Evolutionary conservation across 2,113 vertebrate genomes (phyloP), one percentile per base, ranked within the genome.

Genomic region (Oryzias woworae): DNA sequence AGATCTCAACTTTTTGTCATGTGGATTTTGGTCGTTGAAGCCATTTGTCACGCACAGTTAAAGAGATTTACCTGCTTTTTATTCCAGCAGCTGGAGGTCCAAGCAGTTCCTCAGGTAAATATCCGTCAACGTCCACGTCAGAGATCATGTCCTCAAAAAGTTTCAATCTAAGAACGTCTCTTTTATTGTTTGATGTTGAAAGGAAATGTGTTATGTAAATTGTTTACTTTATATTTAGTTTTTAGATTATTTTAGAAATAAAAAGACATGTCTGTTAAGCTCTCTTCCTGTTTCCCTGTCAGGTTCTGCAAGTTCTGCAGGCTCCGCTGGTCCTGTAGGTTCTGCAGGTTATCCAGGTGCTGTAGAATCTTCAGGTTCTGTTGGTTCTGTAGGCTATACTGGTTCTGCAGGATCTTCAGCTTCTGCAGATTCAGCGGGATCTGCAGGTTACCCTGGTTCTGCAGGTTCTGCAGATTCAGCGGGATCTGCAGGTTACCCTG

Each of bases 21-120:
- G 31, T 56, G 18, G 6, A 16, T 56, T 43, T 14, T 22, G 7
- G 5, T 17, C n/a, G 23, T 17, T 58, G 2, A 55, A 48, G 42
- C 16, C 15, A 7, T 8, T 12, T 57, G 15, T 16, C 7, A 52
- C 10, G 18, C 53, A 0, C 15, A 45, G 41, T 6, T 15, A 6
- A 45, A n/a, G 31, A 44, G 2, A 26, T n/a, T 5, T 54, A 31
- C 48, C 16, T 53, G 16, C 14, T 60, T 63, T 42, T 4, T 45
- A 36, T 48, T 44, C 26, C 42, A 55, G 50, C 63, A 46, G 69
- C 22, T 54, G 66, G 50, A 62, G 23, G 23, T 56, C 43, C 31
- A 7, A 26, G 23, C 43, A 61, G 50, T 42, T 71, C 71, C 28
- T 58, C 58, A 62, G 63, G 46, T 66, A 57, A 49, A 55, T 15